These are phyloP conservation scores for Adela reaumurella DNA, from an alignment of 2,888 invertebrate genomes.

Conservation along the genomic window DNA sequence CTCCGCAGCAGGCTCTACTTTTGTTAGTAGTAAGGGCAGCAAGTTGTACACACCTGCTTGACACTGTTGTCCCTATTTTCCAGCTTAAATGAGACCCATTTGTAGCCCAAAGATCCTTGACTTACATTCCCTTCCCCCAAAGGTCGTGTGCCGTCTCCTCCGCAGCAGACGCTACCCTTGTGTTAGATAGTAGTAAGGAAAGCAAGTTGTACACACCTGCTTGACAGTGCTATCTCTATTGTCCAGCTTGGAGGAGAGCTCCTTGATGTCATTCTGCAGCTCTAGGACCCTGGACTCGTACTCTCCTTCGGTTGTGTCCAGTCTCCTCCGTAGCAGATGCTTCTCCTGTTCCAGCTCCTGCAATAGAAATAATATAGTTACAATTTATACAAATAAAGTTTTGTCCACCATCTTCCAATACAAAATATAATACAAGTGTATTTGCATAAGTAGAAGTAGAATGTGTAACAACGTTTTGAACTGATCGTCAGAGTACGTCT, in stretches of 20 bases:
- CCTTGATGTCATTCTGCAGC: slow-evolving; percentile 82
- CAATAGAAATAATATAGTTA: slow-evolving; percentile 14
- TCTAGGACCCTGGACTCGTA: slow-evolving; percentile 84
- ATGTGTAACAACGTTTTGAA: no score
- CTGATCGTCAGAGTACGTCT: no score
- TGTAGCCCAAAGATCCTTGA: slow-evolving; percentile 82
- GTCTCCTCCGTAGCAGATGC: slow-evolving; percentile 77
- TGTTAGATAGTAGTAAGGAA: slow-evolving; percentile 70
- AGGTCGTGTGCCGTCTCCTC: slow-evolving; percentile 75
- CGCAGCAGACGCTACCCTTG: slow-evolving; percentile 89
- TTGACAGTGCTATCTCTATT: slow-evolving; percentile 58
- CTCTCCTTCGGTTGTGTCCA: slow-evolving; percentile 84
- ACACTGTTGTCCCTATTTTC: slow-evolving; percentile 59
- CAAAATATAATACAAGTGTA: no score
- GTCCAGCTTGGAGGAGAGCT: slow-evolving; percentile 73
- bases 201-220: slow-evolving; percentile 44
- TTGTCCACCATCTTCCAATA: no score
- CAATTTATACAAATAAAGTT: no score
- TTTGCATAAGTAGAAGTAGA: no score
- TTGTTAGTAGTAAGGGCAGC: slow-evolving; percentile 69
- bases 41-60: slow-evolving; percentile 54
- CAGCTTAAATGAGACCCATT: slow-evolving; percentile 74
- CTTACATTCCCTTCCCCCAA: slow-evolving; percentile 82
- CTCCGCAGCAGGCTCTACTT: slow-evolving; percentile 86
- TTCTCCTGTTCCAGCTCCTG: slow-evolving; percentile 93